phyloP scores from a whole-genome alignment of 1,140 invertebrate genomes.

The Asobara japonica region DNA sequence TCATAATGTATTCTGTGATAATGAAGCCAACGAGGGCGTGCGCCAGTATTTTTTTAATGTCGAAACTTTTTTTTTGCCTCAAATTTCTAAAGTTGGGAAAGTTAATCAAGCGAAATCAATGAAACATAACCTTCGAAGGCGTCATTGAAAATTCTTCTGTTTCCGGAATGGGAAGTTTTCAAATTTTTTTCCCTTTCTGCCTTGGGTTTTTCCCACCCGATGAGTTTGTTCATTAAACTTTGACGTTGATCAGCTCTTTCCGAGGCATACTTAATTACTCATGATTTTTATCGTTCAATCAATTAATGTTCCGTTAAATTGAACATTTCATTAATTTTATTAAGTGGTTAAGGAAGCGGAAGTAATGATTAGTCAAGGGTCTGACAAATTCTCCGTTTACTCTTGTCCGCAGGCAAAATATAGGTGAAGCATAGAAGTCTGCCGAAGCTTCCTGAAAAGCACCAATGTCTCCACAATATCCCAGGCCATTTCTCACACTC shows the following conservation, averaged over 20 bases:
- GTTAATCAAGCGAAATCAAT: not conserved
- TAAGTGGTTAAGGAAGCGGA: not conserved
- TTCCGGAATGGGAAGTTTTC: not conserved
- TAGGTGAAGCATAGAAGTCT: constrained; percentile 9
- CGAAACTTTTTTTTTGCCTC: too few species aligned
- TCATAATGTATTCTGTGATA: not conserved
- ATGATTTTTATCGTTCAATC: not conserved
- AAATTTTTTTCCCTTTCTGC: too few species aligned
- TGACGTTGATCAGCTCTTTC: not conserved
- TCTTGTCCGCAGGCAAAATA: constrained; percentile 20
- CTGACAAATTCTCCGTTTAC: constrained; percentile 33
- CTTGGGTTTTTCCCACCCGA: too few species aligned
- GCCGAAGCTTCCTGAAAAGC: too few species aligned
- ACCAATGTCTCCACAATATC: too few species aligned
- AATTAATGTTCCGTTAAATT: not conserved
- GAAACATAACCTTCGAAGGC: not conserved
- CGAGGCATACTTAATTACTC: not conserved
- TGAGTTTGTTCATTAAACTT: constrained; percentile 1
- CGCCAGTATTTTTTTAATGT: too few species aligned
- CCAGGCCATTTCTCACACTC: too few species aligned
- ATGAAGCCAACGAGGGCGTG: not conserved
- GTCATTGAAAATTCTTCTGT: not conserved
- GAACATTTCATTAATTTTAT: not conserved
- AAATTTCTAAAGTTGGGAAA: not conserved
- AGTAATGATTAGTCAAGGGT: constrained; percentile 32